phyloP scores from a whole-genome alignment of 1,140 invertebrate genomes.

The Apocrypta bakeri region DNA sequence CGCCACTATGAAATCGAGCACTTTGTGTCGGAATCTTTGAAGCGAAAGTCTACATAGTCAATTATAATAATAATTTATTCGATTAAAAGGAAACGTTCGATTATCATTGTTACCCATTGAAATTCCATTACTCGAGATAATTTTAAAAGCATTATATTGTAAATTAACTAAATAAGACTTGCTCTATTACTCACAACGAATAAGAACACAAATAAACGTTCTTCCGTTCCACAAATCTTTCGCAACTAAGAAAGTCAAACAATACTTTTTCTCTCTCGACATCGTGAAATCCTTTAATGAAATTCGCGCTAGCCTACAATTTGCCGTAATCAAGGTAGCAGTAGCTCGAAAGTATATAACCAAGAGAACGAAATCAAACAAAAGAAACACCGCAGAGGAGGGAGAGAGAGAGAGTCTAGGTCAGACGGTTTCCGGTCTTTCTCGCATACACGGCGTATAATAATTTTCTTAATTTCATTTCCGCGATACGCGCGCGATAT shows the following conservation, averaged over 20 bases:
- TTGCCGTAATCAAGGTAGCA: background rate
- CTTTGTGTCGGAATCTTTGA: too few species aligned
- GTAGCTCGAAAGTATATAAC: background rate
- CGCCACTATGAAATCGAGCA: too few species aligned
- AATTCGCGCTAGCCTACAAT: background rate
- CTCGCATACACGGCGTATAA: constrained; percentile 1
- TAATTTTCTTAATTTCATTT: constrained; percentile 39
- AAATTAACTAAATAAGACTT: too few species aligned
- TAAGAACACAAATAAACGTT: too few species aligned
- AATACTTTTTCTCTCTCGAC: background rate
- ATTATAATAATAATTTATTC: background rate
- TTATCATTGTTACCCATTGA: too few species aligned
- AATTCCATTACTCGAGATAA: too few species aligned
- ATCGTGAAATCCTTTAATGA: background rate
- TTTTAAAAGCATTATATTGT: too few species aligned
- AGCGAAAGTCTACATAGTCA: too few species aligned
- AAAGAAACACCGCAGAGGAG: background rate
- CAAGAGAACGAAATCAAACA: background rate
- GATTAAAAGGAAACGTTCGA: background rate
- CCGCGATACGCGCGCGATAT: constrained; percentile 1
- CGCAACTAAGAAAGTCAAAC: background rate
- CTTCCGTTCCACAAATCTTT: background rate
- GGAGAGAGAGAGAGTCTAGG: too few species aligned
- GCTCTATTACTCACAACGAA: too few species aligned
- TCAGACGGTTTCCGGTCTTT: background rate